Conservation (phyloP, 1,140 invertebrate species). For the Plodia interpunctella region DNA sequence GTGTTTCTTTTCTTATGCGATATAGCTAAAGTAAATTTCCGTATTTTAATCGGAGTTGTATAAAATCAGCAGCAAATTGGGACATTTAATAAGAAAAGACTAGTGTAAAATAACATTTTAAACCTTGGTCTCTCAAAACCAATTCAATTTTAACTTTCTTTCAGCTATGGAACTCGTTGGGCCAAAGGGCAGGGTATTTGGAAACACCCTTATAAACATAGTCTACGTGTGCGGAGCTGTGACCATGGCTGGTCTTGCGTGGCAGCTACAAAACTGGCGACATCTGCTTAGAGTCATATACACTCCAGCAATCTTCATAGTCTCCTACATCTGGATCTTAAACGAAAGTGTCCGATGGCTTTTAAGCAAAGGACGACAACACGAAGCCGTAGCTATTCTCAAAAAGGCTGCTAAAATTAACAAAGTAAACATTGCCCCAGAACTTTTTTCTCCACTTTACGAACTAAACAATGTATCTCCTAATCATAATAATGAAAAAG, state of each 20-base stretch:
- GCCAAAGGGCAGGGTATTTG: conserved; percentile 84
- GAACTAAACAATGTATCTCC: conserved; percentile 32
- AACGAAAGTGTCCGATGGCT: conserved; percentile 87
- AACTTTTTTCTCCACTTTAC: conserved; percentile 62
- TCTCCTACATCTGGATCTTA: conserved; percentile 80
- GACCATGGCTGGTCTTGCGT: conserved; percentile 81
- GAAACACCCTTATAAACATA: conserved; percentile 83
- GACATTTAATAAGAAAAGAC: too few relatives aligned
- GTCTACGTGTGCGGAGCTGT: conserved; percentile 86
- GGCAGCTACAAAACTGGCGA: conserved; percentile 84
- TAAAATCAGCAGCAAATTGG: too few relatives aligned
- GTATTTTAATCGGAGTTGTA: too few relatives aligned
- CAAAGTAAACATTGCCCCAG: conserved; percentile 77
- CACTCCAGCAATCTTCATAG: conserved; percentile 80
- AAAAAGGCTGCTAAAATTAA: conserved; percentile 83
- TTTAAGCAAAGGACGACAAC: conserved; percentile 78
- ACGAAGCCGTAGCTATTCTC: conserved; percentile 79
- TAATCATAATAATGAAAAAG: conserved; percentile 28
- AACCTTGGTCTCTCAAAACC: not conserved
- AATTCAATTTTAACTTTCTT: conserved; percentile 27
- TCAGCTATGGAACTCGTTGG: conserved; percentile 88
- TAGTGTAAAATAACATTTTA: too few relatives aligned
- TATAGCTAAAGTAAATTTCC: too few relatives aligned
- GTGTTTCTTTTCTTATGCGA: too few relatives aligned
- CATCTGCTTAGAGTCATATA: conserved; percentile 82